Evolutionary conservation across 92 coral and sea anemone genomes (phyloP).

Genomic region (Zoanthus sansibaricus): DNA sequence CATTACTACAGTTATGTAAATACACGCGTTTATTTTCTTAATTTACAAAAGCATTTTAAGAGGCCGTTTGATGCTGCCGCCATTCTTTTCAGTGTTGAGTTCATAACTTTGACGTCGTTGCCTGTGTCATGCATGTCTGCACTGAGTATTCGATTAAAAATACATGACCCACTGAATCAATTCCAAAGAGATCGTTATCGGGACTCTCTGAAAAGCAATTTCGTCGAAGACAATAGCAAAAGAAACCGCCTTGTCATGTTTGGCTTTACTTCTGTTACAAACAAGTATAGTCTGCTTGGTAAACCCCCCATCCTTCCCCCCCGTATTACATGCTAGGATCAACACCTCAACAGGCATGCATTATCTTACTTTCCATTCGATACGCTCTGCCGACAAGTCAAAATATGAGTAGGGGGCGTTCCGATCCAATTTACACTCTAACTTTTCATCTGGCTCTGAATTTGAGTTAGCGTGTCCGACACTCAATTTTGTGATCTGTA

Average conservation of each 20-base stretch:
- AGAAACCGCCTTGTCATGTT: slow-evolving; percentile 30
- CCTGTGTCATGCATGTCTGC: slow-evolving; percentile 35
- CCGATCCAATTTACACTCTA: slow-evolving; percentile 94
- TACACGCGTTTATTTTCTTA: slow-evolving; percentile 68
- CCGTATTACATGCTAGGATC: slow-evolving; percentile 3
- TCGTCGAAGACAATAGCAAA: slow-evolving; percentile 43
- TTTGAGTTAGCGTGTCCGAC: slow-evolving; percentile 64
- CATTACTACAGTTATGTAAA: slow-evolving; percentile 72
- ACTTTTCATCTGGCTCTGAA: slow-evolving; percentile 83
- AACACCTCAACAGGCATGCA: not conserved
- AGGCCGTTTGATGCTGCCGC: slow-evolving; percentile 35
- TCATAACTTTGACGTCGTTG: slow-evolving; percentile 26
- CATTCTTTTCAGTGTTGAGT: not conserved
- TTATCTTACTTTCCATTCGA: not conserved
- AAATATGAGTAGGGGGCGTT: slow-evolving; percentile 93
- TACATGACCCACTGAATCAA: slow-evolving; percentile 62
- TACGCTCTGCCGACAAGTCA: slow-evolving; percentile 76
- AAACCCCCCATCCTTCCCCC: not conserved
- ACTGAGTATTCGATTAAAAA: slow-evolving; percentile 44
- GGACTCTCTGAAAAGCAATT: slow-evolving; percentile 33
- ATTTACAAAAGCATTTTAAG: slow-evolving; percentile 58
- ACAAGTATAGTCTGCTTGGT: not conserved
- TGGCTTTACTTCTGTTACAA: not conserved
- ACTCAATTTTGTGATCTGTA: slow-evolving; percentile 76
- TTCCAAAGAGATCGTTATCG: slow-evolving; percentile 72